Conservation (phyloP, 2,797 vertebrate genomes). For the Microchirus variegatus region DNA sequence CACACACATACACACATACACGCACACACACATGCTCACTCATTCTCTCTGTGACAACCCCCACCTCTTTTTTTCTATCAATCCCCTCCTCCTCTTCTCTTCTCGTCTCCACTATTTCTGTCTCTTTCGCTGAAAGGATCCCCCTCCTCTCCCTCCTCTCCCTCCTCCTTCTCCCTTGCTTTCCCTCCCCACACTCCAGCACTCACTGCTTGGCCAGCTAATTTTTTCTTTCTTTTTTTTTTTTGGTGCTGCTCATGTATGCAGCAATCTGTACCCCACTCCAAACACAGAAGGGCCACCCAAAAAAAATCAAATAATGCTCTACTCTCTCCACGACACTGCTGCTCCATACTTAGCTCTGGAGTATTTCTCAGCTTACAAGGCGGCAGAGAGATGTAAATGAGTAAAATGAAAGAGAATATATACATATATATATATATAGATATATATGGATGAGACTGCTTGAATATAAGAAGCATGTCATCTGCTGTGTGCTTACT, state of each 20-base stretch:
- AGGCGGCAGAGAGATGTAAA: conserved; percentile 31
- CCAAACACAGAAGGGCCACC: conserved; percentile 56
- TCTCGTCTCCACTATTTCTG: conserved; percentile 65
- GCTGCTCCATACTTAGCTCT: conserved; percentile 9
- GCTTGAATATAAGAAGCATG: conserved; percentile 26
- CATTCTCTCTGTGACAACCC: conserved; percentile 71
- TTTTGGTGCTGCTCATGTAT: conserved; percentile 76
- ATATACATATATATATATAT: conserved; percentile 3
- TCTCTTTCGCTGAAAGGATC: conserved; percentile 70
- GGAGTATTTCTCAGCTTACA: conserved; percentile 17
- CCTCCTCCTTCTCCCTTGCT: conserved; percentile 50
- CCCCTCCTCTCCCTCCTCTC: conserved; percentile 40
- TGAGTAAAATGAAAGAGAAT: conserved; percentile 21
- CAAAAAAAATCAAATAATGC: conserved; percentile 62
- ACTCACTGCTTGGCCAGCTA: conserved; percentile 61
- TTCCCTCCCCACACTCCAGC: conserved; percentile 52
- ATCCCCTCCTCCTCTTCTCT: conserved; percentile 70
- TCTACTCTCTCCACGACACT: conserved; percentile 21
- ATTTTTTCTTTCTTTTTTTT: conserved; percentile 78
- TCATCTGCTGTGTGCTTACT: conserved; percentile 39
- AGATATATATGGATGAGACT: conserved; percentile 36
- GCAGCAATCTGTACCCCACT: conserved; percentile 69
- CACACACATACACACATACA: conserved; percentile 36
- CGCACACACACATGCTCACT: conserved; percentile 55
- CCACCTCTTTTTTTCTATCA: conserved; percentile 73